Conservation (phyloP, 2,797 vertebrate genomes). For the Acanthurus tractus region DNA sequence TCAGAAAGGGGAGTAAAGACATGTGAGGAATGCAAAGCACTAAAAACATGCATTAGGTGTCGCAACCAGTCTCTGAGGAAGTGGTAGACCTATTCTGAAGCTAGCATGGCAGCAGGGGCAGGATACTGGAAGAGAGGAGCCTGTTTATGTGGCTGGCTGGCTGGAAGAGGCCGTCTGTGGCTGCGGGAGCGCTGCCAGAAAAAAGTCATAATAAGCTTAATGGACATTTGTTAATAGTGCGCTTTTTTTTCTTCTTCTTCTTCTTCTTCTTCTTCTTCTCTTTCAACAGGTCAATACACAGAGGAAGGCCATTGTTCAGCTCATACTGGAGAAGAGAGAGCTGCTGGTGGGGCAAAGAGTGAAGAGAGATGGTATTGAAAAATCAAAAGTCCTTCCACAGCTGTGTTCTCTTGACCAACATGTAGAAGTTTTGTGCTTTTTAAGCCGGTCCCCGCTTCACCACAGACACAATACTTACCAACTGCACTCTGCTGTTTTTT, state of each 20-base stretch:
- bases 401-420: constrained; percentile 25
- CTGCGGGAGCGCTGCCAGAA: constrained; percentile 60
- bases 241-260: constrained; percentile 28
- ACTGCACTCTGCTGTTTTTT: constrained; percentile 57
- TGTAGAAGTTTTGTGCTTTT: constrained; percentile 19
- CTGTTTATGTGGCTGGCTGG: constrained; percentile 76
- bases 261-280: constrained; percentile 35
- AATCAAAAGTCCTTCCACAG: constrained; percentile 25
- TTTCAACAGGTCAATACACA: constrained; percentile 86
- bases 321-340: constrained; percentile 88
- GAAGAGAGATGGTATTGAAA: constrained; percentile 83
- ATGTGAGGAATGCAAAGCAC: constrained; percentile 77
- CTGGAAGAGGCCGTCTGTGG: constrained; percentile 66
- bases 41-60: constrained; percentile 80
- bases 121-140: constrained; percentile 63
- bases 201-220: constrained; percentile 62
- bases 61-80: constrained; percentile 76
- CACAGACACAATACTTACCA: constrained; percentile 69
- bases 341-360: constrained; percentile 85
- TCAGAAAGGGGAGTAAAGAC: constrained; percentile 57
- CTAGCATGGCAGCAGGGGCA: constrained; percentile 61
- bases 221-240: constrained; percentile 57
- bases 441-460: constrained; percentile 42
- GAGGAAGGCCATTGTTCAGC: constrained; percentile 88
- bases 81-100: constrained; percentile 73